Evolutionary conservation across 2,888 invertebrate species (phyloP), one percentile per base, ranked within the genome.

Genomic region (Limnephilus auricula): DNA sequence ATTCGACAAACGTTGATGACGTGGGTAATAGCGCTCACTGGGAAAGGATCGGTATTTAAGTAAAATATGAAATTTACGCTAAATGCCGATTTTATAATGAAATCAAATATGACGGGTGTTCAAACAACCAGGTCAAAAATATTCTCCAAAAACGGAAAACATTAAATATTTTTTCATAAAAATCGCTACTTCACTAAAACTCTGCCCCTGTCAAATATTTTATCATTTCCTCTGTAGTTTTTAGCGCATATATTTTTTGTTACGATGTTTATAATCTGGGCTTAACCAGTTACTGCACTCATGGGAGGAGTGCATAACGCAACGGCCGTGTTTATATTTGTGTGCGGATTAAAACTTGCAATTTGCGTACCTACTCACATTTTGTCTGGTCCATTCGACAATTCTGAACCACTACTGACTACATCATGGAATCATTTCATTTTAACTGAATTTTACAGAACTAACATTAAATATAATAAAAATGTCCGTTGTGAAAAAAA

Each of bases 321-420:
- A 90, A 34, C 87, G 34, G 79, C 45, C n/a, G 79, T 89, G 84
- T 85, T 89, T 89, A 78, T 90, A 80, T 92, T 90, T 90, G 90
- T 78, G 31, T 40, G 82, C 90, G 87, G 90, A 88, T 90, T 92
- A 90, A 92, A 92, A 83, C 79, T 65, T 90, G 50, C 86, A 78
- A 90, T 92, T 92, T 92, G 89, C 45, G 15, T 9, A 45, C 45
- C 45, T 45, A 45, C 45, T 45, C 45, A 15, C 45, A 45, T 45
- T 45, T 45, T 15, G 65, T 90, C 90, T 90, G 82, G 79, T 78
- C 84, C 90, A 88, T 82, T 90, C 78, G 82, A 87, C 87, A 91
- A 90, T 88, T 84, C 87, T 89, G 87, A 79, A 85, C 65, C 31
- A 32, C 80, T 79, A 50, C 83, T 34, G 6, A 40, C 40, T 82